Percentiles rank a stretch among this genome's conserved stretches.
Conservation (phyloP, 2,797 vertebrate genomes). For the Aselliscus stoliczkanus region DNA sequence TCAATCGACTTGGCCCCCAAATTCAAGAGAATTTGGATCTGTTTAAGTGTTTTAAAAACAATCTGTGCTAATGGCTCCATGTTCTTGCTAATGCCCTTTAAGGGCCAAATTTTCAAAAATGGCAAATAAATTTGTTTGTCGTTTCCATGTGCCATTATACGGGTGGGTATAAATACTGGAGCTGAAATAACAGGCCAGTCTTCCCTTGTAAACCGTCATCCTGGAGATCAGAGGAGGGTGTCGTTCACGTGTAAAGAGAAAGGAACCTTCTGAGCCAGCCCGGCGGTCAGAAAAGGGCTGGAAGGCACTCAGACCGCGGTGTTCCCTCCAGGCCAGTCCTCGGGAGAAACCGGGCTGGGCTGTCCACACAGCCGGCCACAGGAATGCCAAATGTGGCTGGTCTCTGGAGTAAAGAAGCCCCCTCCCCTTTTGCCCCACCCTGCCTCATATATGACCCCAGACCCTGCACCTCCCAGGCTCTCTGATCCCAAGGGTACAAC, state of each 20-base stretch:
- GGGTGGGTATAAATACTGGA: background rate
- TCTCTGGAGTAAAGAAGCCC: no score
- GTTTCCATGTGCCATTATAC: background rate
- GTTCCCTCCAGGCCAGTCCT: background rate
- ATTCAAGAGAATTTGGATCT: conserved; percentile 34
- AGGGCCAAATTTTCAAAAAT: conserved; percentile 55
- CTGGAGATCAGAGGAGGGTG: background rate
- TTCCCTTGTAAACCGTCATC: background rate
- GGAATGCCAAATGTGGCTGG: background rate
- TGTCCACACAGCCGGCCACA: background rate
- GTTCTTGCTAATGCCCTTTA: conserved; percentile 36
- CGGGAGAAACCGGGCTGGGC: background rate
- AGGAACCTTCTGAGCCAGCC: background rate
- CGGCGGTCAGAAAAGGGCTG: no score
- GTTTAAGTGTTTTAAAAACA: conserved; percentile 49
- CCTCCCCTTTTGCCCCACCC: accelerated
- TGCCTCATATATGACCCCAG: background rate
- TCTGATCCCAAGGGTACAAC: no score
- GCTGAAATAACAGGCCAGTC: background rate
- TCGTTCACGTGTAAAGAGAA: background rate
- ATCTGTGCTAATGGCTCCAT: conserved; percentile 48
- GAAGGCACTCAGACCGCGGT: background rate
- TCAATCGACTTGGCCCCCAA: conserved; percentile 15
- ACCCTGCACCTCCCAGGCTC: no score
- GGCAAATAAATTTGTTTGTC: conserved; percentile 27